Percentiles rank a stretch among this genome's conserved stretches.
Conservation (phyloP, 2,113 vertebrate genomes). For the Osmerus eperlanus region DNA sequence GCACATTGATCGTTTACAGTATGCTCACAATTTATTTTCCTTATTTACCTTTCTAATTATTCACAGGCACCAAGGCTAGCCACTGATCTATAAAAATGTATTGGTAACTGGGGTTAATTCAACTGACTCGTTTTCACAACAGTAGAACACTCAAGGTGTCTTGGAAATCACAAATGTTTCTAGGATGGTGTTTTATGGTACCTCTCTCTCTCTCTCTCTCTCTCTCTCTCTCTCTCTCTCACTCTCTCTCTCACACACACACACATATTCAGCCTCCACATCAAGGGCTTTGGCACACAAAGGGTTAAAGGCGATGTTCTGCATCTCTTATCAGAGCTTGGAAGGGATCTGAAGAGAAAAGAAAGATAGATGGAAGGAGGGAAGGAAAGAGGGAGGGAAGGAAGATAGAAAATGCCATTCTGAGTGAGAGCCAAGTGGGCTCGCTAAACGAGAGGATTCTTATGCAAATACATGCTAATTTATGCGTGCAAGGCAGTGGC, state of each 20-base stretch:
- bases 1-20: background rate
- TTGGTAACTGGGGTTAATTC: too few relatives aligned
- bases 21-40: background rate
- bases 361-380: slow-evolving; percentile 48
- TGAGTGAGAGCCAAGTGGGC: slow-evolving; percentile 69
- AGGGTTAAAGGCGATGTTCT: slow-evolving; percentile 65
- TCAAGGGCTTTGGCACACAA: slow-evolving; percentile 52
- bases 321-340: slow-evolving; percentile 64
- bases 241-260: slow-evolving; percentile 12
- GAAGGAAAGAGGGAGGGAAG: slow-evolving; percentile 40
- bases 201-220: slow-evolving; percentile 6
- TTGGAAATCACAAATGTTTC: background rate
- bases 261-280: slow-evolving; percentile 47
- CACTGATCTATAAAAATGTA: too few relatives aligned
- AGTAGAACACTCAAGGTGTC: background rate
- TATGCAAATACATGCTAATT: slow-evolving; percentile 81
- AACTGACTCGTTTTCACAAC: background rate
- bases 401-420: slow-evolving; percentile 69
- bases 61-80: too few relatives aligned
- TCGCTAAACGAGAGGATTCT: slow-evolving; percentile 72
- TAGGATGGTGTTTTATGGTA: background rate
- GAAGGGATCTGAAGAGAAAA: slow-evolving; percentile 67
- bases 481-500: slow-evolving; percentile 72
- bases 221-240: slow-evolving; percentile 40
- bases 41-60: too few relatives aligned